phyloP scores from a whole-genome alignment of 2,797 vertebrate species.

The Eupleurogrammus muticus region DNA sequence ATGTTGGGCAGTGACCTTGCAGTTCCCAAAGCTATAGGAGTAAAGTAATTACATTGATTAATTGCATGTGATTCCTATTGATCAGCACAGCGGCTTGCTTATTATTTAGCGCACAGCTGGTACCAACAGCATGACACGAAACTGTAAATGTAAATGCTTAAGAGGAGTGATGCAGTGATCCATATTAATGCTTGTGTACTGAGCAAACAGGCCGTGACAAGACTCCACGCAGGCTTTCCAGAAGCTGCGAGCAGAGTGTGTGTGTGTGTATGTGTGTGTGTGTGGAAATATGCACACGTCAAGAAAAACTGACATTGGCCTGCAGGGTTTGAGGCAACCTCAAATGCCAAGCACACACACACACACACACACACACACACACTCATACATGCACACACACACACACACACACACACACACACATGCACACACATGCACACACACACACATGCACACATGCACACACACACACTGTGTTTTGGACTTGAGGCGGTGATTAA shows the following conservation, averaged over 20 bases:
- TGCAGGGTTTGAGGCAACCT: conserved; percentile 21
- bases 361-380: conserved; percentile 17
- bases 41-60: conserved; percentile 73
- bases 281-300: conserved; percentile 24
- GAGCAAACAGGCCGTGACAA: conserved; percentile 32
- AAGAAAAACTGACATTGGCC: conserved; percentile 37
- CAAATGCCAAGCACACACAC: conserved; percentile 35
- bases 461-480: conserved; percentile 14
- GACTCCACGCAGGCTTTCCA: neutral
- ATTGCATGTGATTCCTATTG: conserved; percentile 66
- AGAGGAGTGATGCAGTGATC: conserved; percentile 16
- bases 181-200: conserved; percentile 22
- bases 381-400: conserved; percentile 14
- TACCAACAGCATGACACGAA: conserved; percentile 16
- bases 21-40: conserved; percentile 42
- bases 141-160: conserved; percentile 24
- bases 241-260: neutral
- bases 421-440: conserved; percentile 14
- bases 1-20: conserved; percentile 50
- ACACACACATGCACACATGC: conserved; percentile 15
- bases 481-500: neutral
- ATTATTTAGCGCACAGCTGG: conserved; percentile 41
- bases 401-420: conserved; percentile 10
- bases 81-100: conserved; percentile 41
- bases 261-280: neutral